These are phyloP conservation scores for Paramormyrops hopkinsi DNA, from an alignment of 2,797 vertebrate species.

Conservation along the genomic window DNA sequence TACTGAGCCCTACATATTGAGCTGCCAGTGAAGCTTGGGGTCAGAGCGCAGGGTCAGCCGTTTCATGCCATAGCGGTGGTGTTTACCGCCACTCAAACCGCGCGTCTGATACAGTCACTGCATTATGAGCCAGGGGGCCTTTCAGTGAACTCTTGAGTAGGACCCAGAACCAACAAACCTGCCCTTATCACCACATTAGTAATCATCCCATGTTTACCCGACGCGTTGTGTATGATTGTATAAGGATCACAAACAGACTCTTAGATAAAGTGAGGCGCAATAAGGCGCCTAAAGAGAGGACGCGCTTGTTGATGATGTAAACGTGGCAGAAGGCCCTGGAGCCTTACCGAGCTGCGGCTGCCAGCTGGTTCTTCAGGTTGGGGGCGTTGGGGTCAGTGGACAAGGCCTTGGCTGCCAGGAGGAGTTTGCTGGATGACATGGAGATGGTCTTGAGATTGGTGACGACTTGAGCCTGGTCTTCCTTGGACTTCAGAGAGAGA, in stretches of 20 bases:
- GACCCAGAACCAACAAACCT: not conserved
- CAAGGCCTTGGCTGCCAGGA: slow-evolving; percentile 85
- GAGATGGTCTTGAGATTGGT: slow-evolving; percentile 97
- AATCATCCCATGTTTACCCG: not conserved
- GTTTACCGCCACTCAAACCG: not conserved
- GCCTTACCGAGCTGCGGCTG: slow-evolving; percentile 80
- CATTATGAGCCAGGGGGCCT: not conserved
- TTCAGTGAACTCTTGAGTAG: not conserved
- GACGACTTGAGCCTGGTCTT: slow-evolving; percentile 87
- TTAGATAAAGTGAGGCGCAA: not conserved
- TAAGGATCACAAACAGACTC: not conserved
- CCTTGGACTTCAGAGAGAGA: slow-evolving; percentile 69
- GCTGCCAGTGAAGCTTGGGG: not conserved
- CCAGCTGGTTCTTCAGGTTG: slow-evolving; percentile 94
- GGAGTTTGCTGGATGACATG: slow-evolving; percentile 93
- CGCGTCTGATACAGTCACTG: too few relatives aligned
- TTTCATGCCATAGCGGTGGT: not conserved
- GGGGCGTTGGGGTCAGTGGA: slow-evolving; percentile 87
- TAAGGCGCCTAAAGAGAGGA: not conserved
- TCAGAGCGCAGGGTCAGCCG: not conserved
- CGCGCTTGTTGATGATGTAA: not conserved
- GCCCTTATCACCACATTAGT: not conserved
- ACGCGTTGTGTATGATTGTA: not conserved
- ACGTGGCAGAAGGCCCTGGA: not conserved
- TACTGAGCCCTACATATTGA: not conserved